Conservation (phyloP, 2,113 vertebrate species). For the Ageneiosus marmoratus region DNA sequence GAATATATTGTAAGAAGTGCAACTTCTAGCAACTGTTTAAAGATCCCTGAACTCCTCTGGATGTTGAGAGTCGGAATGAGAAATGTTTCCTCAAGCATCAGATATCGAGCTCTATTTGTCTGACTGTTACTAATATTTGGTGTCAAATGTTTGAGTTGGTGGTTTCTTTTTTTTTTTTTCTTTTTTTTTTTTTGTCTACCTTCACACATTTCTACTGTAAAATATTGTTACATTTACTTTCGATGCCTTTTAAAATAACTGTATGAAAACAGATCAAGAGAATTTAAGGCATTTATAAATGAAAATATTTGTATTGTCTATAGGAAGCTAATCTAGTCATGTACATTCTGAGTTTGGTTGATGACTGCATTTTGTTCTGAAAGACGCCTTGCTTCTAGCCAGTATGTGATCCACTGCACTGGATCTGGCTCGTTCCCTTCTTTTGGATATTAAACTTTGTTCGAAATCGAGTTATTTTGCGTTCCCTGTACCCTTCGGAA, state of each 20-base stretch:
- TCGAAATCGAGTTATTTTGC: background rate
- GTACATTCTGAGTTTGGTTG: constrained; percentile 8
- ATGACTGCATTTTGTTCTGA: background rate
- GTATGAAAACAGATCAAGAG: constrained; percentile 26
- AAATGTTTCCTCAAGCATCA: constrained; percentile 18
- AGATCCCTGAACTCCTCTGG: background rate
- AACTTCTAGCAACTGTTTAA: constrained; percentile 6
- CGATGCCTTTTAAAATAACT: constrained; percentile 24
- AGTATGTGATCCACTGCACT: background rate
- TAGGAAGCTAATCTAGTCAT: constrained; percentile 23
- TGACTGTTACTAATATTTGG: constrained; percentile 50
- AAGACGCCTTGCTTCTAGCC: background rate
- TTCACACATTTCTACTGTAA: constrained; percentile 39
- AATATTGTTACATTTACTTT: constrained; percentile 20
- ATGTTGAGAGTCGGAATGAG: background rate
- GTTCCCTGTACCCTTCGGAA: background rate
- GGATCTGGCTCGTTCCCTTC: background rate
- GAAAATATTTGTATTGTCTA: constrained; percentile 31
- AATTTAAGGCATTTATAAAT: constrained; percentile 48
- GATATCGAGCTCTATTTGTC: constrained; percentile 31
- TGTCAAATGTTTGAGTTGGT: constrained; percentile 43
- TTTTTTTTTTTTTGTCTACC: background rate
- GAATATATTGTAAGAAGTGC: constrained; percentile 2
- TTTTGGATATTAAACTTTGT: background rate
- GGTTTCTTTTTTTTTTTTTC: no score